Conservation (phyloP, 2,113 vertebrate genomes). For the Raja brachyura region DNA sequence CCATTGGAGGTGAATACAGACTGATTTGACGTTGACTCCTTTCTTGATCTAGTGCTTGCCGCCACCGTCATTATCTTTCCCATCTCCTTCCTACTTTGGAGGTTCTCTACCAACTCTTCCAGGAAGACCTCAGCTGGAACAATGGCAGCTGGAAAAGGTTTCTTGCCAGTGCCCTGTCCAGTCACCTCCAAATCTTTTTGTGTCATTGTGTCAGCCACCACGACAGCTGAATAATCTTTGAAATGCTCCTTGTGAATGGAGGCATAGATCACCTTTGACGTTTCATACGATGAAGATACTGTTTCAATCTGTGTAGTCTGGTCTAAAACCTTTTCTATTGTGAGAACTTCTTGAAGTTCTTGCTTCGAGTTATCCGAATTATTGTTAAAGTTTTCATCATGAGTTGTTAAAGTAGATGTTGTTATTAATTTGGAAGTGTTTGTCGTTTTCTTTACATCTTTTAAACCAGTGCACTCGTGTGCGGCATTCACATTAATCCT, state of each 20-base stretch:
- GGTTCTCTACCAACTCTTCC: too few species aligned
- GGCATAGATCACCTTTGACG: neutral
- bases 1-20: slow-evolving; percentile 41
- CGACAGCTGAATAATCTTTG: neutral
- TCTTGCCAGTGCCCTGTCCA: neutral
- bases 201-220: neutral
- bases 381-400: neutral
- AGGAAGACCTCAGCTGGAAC: neutral
- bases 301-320: neutral
- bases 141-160: neutral
- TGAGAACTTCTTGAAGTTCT: neutral
- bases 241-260: neutral
- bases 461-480: neutral
- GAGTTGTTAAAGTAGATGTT: neutral
- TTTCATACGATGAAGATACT: neutral
- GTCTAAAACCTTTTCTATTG: neutral
- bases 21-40: too few species aligned
- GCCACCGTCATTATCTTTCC: neutral
- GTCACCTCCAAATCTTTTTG: neutral
- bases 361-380: neutral
- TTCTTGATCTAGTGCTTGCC: neutral
- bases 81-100: neutral
- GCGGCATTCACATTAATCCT: neutral
- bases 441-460: neutral
- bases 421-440: neutral